These are phyloP conservation scores for Amphipyra tragopoginis DNA, from an alignment of 2,888 invertebrate genomes.

Conservation along the genomic window DNA sequence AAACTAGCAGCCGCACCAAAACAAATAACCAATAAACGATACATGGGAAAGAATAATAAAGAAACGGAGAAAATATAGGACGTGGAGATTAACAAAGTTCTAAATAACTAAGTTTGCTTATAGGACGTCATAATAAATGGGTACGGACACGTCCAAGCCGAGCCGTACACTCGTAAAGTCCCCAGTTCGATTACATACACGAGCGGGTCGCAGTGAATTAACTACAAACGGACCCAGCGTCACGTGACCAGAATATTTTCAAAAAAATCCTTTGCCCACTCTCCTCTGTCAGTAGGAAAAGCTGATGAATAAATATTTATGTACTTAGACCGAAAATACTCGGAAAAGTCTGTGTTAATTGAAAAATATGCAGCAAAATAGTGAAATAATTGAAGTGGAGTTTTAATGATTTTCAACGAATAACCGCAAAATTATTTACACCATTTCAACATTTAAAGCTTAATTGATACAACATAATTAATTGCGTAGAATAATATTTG, in stretches of 20 bases:
- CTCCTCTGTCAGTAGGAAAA: slow-evolving; percentile 58
- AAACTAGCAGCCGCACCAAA: slow-evolving; percentile 30
- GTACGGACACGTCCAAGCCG: slow-evolving; percentile 68
- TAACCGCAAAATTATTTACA: slow-evolving; percentile 32
- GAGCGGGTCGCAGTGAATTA: slow-evolving; percentile 76
- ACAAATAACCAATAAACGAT: slow-evolving; percentile 53
- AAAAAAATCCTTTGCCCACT: slow-evolving; percentile 66
- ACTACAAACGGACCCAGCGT: slow-evolving; percentile 73
- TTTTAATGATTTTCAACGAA: slow-evolving; percentile 21
- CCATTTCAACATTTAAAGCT: slow-evolving; percentile 26
- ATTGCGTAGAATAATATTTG: slow-evolving; percentile 17
- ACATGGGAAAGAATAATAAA: slow-evolving; percentile 51
- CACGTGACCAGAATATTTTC: slow-evolving; percentile 77
- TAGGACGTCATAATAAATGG: slow-evolving; percentile 69
- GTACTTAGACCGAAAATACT: slow-evolving; percentile 3
- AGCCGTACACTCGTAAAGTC: slow-evolving; percentile 75
- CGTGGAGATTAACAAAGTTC: slow-evolving; percentile 63
- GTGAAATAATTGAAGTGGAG: slow-evolving; percentile 13
- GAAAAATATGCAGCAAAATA: slow-evolving; percentile 7
- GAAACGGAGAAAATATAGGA: slow-evolving; percentile 59
- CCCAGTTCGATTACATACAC: slow-evolving; percentile 78
- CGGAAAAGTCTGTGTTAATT: slow-evolving; percentile 3
- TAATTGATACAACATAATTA: slow-evolving; percentile 23
- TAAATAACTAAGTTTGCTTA: slow-evolving; percentile 67
- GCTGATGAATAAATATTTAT: slow-evolving; percentile 63